Base-by-base conservation (phyloP, 2,888 invertebrate genomes). In the Caenorhabditis sp. region DNA sequence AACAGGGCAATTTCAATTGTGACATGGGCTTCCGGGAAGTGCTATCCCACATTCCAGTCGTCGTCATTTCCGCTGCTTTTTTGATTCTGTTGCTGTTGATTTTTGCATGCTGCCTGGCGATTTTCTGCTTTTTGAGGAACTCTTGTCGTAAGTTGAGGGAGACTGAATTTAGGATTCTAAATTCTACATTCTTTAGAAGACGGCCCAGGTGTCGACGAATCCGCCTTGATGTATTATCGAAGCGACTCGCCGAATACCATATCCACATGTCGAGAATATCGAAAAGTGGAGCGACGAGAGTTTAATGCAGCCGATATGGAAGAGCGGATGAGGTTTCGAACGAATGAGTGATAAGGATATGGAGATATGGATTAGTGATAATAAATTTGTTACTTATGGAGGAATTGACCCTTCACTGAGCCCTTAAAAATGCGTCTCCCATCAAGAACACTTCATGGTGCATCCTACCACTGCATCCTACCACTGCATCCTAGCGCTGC, bases 1-100 rank as follows among this genome's bases (percentile, higher is more conserved):
- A 88, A 44, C 78, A 87, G 24, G 87, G 87, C 71, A 64, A 61
- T 9, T 87, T 88, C 69, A 86, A 88, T 26, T 88, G 88, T 51
- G 86, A 88, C 35, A 87, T 88, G 79, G 55, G 81, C 8, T 24
- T 86, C 2, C 68, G 74, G 18, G 86, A 88, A 64, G 62, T 88
- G 0, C 22, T 84, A 1, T 32, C 79, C 8, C 78, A 85, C 32
- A 60, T 86, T 40, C 86, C 86, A 0, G 61, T 78, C 56, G 76
- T 70, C 32, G 9, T 84, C 11, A 78, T 82, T 5, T 74, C 83
- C 0, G 65, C 72, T n/a, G 65, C 69, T 9, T 72, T 83, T 24
- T n/a, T 86, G 11, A 35, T 83, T 18, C 44, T 81, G 9, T 68
- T 82, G 24, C 15, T 85, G 4, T 18, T 82, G 24, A 71, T 82